Conservation (phyloP, 2,888 invertebrate species). For the Hydroisotoma schaefferi region DNA sequence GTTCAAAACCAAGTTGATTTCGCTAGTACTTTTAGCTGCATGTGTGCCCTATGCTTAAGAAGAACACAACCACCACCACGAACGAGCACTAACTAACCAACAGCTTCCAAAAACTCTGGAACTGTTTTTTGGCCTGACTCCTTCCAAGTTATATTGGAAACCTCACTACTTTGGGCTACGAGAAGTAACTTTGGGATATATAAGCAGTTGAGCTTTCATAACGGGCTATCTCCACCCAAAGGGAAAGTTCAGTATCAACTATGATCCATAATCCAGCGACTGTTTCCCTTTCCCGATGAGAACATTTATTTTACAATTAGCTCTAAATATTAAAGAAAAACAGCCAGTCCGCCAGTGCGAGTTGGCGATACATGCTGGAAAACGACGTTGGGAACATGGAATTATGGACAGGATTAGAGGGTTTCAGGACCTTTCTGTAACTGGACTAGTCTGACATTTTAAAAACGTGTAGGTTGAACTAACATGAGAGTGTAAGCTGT, state of each 20-base stretch:
- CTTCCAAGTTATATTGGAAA: no score
- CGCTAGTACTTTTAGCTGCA: background rate
- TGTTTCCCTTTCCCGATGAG: background rate
- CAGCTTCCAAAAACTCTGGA: no score
- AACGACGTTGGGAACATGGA: no score
- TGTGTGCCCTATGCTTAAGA: background rate
- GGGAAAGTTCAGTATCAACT: background rate
- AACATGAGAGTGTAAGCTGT: no score
- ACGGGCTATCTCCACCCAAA: constrained; percentile 14
- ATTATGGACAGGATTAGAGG: background rate
- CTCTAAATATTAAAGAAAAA: background rate
- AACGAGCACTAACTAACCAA: no score
- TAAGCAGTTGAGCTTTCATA: no score
- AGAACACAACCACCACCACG: background rate
- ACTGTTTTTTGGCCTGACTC: no score
- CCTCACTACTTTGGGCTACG: no score
- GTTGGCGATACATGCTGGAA: background rate
- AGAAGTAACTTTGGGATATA: no score
- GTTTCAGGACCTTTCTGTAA: background rate
- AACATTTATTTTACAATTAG: background rate
- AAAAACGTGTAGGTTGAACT: no score
- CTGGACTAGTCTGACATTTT: no score
- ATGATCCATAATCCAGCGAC: background rate
- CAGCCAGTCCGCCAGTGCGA: background rate
- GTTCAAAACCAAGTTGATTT: constrained; percentile 7